Conservation (phyloP, 2,797 vertebrate genomes). For the Staurois parvus region DNA sequence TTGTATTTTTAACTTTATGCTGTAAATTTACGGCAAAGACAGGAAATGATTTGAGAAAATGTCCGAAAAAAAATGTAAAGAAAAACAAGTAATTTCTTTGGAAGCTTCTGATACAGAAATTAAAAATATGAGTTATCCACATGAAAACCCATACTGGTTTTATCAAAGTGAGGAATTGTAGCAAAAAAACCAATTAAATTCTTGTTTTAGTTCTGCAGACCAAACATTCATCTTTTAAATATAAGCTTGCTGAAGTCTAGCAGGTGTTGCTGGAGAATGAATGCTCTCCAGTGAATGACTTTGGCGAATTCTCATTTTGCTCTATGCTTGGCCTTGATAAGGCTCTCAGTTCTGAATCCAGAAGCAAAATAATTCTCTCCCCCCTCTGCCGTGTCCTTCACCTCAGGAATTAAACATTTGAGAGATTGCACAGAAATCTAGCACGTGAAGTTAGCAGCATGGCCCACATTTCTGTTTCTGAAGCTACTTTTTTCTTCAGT, state of each 20-base stretch:
- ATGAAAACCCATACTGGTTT: neutral
- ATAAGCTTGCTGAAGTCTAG: conserved; percentile 50
- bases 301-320: conserved; percentile 25
- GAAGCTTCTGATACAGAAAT: neutral
- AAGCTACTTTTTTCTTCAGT: conserved; percentile 4
- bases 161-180: conserved; percentile 35
- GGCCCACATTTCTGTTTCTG: conserved; percentile 15
- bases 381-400: conserved; percentile 63
- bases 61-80: neutral
- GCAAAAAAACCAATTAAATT: conserved; percentile 39
- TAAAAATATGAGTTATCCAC: conserved; percentile 1
- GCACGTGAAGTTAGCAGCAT: conserved; percentile 3
- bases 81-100: conserved; percentile 8
- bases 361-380: conserved; percentile 66
- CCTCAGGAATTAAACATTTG: conserved; percentile 58
- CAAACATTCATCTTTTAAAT: conserved; percentile 65
- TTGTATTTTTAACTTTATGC: neutral
- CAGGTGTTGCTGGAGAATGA: conserved; percentile 57
- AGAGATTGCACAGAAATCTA: conserved; percentile 30
- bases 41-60: conserved; percentile 25
- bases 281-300: conserved; percentile 49
- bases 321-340: conserved; percentile 69
- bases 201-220: conserved; percentile 62
- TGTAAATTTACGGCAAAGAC: neutral
- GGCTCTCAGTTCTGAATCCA: conserved; percentile 64